These are phyloP conservation scores for Steinernema khuongi DNA, from an alignment of 1,140 invertebrate genomes.

Conservation along the genomic window DNA sequence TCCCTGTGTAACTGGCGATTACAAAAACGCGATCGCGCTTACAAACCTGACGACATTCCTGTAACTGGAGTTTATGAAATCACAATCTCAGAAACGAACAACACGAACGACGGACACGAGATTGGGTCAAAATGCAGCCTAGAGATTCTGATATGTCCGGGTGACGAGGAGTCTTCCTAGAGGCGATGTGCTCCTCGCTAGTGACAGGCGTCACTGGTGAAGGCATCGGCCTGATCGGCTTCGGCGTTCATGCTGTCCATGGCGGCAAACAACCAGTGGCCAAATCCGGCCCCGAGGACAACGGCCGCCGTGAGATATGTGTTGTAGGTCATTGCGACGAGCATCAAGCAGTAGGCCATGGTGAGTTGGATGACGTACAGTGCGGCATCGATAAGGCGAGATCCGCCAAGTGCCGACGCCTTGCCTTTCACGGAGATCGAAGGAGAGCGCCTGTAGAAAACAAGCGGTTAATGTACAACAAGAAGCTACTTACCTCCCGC, in stretches of 20 bases:
- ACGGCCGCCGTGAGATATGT: conserved; percentile 83
- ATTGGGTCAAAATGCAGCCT: neutral
- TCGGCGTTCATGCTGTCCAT: conserved; percentile 29
- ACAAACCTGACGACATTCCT: too few relatives aligned
- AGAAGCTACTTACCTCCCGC: neutral
- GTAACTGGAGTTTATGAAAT: too few relatives aligned
- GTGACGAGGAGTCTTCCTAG: neutral
- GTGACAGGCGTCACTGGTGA: conserved; percentile 51
- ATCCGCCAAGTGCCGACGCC: neutral
- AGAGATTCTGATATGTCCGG: neutral
- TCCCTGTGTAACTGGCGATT: too few relatives aligned
- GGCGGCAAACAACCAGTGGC: conserved; percentile 82
- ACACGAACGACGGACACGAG: neutral
- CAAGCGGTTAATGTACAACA: neutral
- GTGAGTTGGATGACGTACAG: conserved; percentile 82
- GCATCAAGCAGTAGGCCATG: conserved; percentile 85
- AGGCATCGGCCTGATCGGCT: conserved; percentile 36
- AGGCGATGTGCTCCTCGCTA: too few relatives aligned
- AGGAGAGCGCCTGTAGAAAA: neutral
- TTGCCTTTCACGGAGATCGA: conserved; percentile 13
- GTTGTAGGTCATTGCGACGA: conserved; percentile 97
- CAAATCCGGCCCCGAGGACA: conserved; percentile 76
- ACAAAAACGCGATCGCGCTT: neutral
- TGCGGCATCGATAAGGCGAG: conserved; percentile 75
- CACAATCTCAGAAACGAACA: neutral